Conservation (phyloP, 2,797 vertebrate species). For the Lacerta agilis region DNA sequence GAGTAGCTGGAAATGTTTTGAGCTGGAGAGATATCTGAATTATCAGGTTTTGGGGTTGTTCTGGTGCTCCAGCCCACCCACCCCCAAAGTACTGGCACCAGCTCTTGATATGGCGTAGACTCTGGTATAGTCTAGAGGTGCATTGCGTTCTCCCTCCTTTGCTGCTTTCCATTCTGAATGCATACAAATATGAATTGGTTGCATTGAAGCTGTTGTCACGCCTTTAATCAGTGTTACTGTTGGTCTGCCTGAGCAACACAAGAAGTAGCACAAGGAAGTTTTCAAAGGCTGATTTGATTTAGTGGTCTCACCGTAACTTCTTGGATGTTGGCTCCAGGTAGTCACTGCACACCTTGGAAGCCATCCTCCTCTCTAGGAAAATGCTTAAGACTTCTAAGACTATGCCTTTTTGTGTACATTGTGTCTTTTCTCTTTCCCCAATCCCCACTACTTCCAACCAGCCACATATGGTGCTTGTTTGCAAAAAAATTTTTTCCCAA, state of each 20-base stretch:
- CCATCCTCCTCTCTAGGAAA: too few relatives aligned
- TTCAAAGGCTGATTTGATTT: not conserved
- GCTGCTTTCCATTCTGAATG: not conserved
- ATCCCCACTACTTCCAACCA: not conserved
- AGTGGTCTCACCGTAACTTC: not conserved
- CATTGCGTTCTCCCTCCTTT: not conserved
- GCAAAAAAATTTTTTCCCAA: not conserved
- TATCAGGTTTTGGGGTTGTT: not conserved
- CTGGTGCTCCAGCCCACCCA: not conserved
- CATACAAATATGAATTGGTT: not conserved
- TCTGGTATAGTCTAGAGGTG: not conserved
- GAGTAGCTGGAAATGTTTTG: not conserved
- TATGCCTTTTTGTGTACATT: too few relatives aligned
- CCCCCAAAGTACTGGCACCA: not conserved
- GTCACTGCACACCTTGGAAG: too few relatives aligned
- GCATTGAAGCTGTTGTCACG: too few relatives aligned
- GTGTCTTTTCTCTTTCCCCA: too few relatives aligned
- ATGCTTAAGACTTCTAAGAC: too few relatives aligned
- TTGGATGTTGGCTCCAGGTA: not conserved
- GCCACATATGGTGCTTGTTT: not conserved
- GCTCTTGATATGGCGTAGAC: not conserved
- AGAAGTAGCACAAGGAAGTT: not conserved
- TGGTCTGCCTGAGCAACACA: not conserved
- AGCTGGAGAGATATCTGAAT: not conserved
- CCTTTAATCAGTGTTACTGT: not conserved